Evolutionary conservation across 2,888 invertebrate species (phyloP), one percentile per base, ranked within the genome.

Genomic region (Chrysolina oricalcia): DNA sequence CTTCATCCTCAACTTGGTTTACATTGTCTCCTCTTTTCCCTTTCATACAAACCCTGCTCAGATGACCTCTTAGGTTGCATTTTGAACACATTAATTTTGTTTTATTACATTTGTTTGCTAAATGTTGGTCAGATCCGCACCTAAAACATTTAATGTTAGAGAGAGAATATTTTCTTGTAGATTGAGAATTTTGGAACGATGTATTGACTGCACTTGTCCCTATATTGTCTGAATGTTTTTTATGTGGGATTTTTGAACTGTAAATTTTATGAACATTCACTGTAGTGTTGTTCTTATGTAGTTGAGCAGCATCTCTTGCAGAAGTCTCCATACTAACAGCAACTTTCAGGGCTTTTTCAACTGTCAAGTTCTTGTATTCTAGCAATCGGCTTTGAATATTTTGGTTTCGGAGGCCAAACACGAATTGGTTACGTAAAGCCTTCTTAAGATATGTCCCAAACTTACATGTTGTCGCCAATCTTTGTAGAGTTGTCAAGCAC

Each of bases 371-470:
- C 13, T 43, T 43, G 43, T 43, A 43, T 43, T 43, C 43, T 43
- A 8, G 9, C 43, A 43, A 43, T 43, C 43, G 43, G 43, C 43
- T 43, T 43, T 43, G 43, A 43, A 43, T 43, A 43, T 43, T 43
- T 43, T 8, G 43, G 43, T 43, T 43, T 48, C 6, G 10, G 15
- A 48, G n/a, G n/a, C 83, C 83, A 74, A 83, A 82, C 53, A 82
- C 81, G 63, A 84, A 83, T 79, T 83, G 81, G 72, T 84, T 83
- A 13, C 83, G 62, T 65, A 83, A 56, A 46, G 40, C 82, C 13
- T 81, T 82, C 15, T 81, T 80, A 63, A 83, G 78, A 73, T 81
- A 84, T 11, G 40, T 50, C 10, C 80, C 80, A 74, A 83, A 84
- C 66, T 81, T 81, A 70, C 82, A 83, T 35, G 70, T 15, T 8